Percentiles rank a stretch among this genome's conserved stretches.
These are phyloP conservation scores for Lasioglossum calceatum DNA, from an alignment of 2,888 invertebrate genomes.

Conservation along the genomic window DNA sequence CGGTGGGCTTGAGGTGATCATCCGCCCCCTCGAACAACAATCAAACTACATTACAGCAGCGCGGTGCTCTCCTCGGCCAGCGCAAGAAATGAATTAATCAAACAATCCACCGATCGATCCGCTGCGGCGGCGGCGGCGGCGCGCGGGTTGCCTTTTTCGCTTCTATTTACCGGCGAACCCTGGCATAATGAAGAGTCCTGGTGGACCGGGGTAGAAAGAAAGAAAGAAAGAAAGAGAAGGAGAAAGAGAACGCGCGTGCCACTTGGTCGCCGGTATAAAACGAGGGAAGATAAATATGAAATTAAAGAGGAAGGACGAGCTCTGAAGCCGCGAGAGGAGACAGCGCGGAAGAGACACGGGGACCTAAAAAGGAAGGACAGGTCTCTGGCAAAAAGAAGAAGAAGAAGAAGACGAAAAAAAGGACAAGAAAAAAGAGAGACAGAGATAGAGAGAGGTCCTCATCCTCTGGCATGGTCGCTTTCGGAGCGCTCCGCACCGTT, in stretches of 20 bases:
- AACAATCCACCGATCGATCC: conserved; percentile 20
- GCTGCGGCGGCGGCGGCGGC: background rate
- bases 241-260: conserved; percentile 30
- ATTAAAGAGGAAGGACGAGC: conserved; percentile 47
- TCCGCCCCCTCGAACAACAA: background rate
- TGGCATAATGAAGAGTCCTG: conserved; percentile 11
- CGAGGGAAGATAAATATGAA: conserved; percentile 46
- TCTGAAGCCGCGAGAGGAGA: background rate
- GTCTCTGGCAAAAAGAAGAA: background rate
- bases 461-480: background rate
- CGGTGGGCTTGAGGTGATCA: background rate
- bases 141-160: conserved; percentile 1
- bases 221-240: background rate
- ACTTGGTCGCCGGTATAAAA: conserved; percentile 34
- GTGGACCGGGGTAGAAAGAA: background rate
- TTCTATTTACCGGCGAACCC: conserved; percentile 8
- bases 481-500: background rate
- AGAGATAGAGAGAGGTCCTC: background rate
- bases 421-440: background rate
- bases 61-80: background rate
- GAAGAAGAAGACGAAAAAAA: background rate
- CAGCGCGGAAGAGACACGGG: conserved; percentile 3
- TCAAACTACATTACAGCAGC: background rate
- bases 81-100: conserved; percentile 15
- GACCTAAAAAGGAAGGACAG: background rate